These are phyloP conservation scores for Globicephala melas DNA, from an alignment of 2,113 vertebrate species.

Conservation along the genomic window DNA sequence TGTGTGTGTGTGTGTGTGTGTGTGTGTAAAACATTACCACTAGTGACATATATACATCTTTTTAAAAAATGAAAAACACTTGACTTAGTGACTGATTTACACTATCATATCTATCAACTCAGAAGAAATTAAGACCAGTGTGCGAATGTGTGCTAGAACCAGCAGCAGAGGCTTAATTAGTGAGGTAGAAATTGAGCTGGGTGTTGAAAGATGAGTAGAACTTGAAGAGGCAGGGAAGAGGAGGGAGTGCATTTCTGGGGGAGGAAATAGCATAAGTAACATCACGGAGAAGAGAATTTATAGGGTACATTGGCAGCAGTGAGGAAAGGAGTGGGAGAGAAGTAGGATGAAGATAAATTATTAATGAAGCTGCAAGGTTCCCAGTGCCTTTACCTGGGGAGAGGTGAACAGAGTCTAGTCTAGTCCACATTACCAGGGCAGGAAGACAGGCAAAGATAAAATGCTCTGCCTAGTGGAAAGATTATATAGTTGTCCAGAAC, in stretches of 20 bases:
- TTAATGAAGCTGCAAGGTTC: slow-evolving; percentile 34
- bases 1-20: not conserved
- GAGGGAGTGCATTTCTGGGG: slow-evolving; percentile 25
- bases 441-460: not conserved
- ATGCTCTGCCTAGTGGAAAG: not conserved
- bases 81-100: not conserved
- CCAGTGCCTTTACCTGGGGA: slow-evolving; percentile 9
- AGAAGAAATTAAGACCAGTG: not conserved
- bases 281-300: slow-evolving; percentile 69
- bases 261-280: slow-evolving; percentile 32
- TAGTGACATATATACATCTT: not conserved
- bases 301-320: slow-evolving; percentile 52
- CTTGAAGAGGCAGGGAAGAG: slow-evolving; percentile 39
- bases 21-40: not conserved
- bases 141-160: not conserved
- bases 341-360: slow-evolving; percentile 57
- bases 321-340: slow-evolving; percentile 53
- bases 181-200: slow-evolving; percentile 22
- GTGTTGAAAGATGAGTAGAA: slow-evolving; percentile 47
- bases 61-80: not conserved
- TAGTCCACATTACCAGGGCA: not conserved
- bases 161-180: slow-evolving; percentile 29
- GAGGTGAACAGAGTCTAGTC: not conserved
- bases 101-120: not conserved
- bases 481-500: not conserved